Conservation (phyloP, 2,113 vertebrate genomes). For the Corythaeola cristata region DNA sequence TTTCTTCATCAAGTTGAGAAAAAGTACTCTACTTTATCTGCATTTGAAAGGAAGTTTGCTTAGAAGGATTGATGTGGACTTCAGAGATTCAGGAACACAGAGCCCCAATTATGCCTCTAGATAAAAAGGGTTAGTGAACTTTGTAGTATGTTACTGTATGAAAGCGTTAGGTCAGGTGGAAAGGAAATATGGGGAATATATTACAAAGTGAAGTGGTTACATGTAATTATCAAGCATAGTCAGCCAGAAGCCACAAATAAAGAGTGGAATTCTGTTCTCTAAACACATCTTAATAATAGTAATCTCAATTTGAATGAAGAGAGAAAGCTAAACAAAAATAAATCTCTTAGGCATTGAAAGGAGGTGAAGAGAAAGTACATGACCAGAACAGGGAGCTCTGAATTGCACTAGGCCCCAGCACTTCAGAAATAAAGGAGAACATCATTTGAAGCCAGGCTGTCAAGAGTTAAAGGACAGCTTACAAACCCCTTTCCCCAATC, state of each 20-base stretch:
- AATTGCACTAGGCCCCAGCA: not conserved
- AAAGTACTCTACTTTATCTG: conserved; percentile 33
- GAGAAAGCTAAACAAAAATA: conserved; percentile 56
- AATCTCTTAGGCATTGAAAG: conserved; percentile 27
- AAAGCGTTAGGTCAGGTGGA: conserved; percentile 62
- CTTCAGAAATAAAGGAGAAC: not conserved
- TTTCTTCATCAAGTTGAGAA: not conserved
- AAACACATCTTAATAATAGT: conserved; percentile 38
- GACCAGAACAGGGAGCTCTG: not conserved
- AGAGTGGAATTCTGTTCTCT: conserved; percentile 37
- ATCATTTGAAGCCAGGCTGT: not conserved
- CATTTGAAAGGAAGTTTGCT: conserved; percentile 65
- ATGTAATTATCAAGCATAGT: conserved; percentile 48
- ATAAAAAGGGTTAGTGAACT: conserved; percentile 58
- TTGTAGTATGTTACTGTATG: conserved; percentile 60
- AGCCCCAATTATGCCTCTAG: conserved; percentile 9
- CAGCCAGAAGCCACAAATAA: conserved; percentile 43
- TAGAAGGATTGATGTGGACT: conserved; percentile 33
- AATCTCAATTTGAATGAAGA: conserved; percentile 43
- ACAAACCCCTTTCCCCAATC: accelerated
- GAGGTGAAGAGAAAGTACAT: not conserved
- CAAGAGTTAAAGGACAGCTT: not conserved
- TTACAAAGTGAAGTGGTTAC: conserved; percentile 58
- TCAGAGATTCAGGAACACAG: conserved; percentile 35
- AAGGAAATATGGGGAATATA: conserved; percentile 51